Base-by-base conservation (phyloP, 2,113 vertebrate species). In the Saiga tatarica region DNA sequence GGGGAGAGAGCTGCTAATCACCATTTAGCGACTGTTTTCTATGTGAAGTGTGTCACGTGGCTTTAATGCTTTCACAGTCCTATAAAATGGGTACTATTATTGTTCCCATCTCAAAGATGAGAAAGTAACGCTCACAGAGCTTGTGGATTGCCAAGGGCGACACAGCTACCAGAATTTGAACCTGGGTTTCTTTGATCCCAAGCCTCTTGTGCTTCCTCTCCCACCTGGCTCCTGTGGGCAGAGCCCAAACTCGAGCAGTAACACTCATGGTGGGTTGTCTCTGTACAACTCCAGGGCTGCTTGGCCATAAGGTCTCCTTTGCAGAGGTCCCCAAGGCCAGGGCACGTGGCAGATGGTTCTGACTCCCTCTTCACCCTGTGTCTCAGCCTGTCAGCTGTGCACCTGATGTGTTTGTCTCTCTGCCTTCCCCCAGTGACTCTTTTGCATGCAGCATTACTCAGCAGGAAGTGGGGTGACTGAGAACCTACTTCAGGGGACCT, bases 401-500 rank as follows among this genome's bases (percentile, higher is more conserved):
- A 26, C 53, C 45, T 1, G 0, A 15, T 90, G 76, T 28, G 15
- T 60, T 36, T 26, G 71, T 87, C 79, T 87, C 39, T 62, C 67
- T 81, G 71, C 36, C 74, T 60, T 42, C 13, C 42, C 57, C n/a
- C 39, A 39, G 28, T 76, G 47, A 88, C 39, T 64, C 55, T 74
- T 23, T 2, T 45, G 9, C 33, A 33, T 81, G 57, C 30, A 42
- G 81, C 50, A 45, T 78, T 97, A 93, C 89, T 95, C 86, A 94
- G 91, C 93, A 97, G 55, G 52, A 89, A 95, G 23, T 36, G 33
- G 71, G 60, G 52, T 76, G 71, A 87, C 79, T 59, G 74, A 89
- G 52, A 74, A 74, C 87, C 91, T 74, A 17, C 83, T 52, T 83
- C 52, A 64, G 90, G 30, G 19, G 28, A 67, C 25, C 93, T 90